A percentile compares a stretch with the other conserved stretches of the same genome.
phyloP scores from a whole-genome alignment of 2,888 invertebrate genomes.

The Leptinotarsa tumamoca region DNA sequence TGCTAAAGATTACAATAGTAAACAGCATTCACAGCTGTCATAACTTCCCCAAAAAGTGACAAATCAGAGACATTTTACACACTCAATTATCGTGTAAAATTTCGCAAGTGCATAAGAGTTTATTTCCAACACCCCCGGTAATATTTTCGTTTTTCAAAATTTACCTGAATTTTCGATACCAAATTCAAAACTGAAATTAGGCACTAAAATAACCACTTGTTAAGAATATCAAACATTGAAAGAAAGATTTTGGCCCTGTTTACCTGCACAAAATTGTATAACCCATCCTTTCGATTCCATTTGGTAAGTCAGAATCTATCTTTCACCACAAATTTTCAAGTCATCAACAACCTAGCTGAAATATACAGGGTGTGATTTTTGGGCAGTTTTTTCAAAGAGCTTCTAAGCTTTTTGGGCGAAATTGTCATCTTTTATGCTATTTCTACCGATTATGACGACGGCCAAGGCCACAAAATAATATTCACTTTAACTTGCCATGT shows the following conservation, averaged over 20 bases:
- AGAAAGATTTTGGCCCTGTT: neutral
- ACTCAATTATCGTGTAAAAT: slow-evolving; percentile 50
- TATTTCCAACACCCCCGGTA: slow-evolving; percentile 45
- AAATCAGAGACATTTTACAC: slow-evolving; percentile 54
- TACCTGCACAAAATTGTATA: neutral
- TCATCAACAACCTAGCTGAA: neutral
- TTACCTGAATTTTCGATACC: slow-evolving; percentile 22
- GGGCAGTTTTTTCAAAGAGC: slow-evolving; percentile 51
- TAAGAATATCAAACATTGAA: neutral
- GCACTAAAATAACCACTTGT: neutral
- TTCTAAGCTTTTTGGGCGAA: slow-evolving; percentile 41
- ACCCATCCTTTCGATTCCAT: slow-evolving; percentile 3
- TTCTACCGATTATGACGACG: slow-evolving; percentile 52
- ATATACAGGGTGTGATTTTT: slow-evolving; percentile 50
- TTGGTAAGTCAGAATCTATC: neutral
- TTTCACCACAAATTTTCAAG: no score
- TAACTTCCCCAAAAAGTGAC: slow-evolving; percentile 66
- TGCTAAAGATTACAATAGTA: slow-evolving; percentile 63
- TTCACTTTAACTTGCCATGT: slow-evolving; percentile 45
- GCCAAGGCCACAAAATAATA: slow-evolving; percentile 32
- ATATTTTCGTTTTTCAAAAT: slow-evolving; percentile 36
- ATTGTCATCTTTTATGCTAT: slow-evolving; percentile 55
- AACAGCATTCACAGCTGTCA: slow-evolving; percentile 54
- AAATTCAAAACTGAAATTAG: slow-evolving; percentile 1
- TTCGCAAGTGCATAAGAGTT: slow-evolving; percentile 53